phyloP scores from a whole-genome alignment of 2,888 invertebrate species.

The Ornithoptera priamus region DNA sequence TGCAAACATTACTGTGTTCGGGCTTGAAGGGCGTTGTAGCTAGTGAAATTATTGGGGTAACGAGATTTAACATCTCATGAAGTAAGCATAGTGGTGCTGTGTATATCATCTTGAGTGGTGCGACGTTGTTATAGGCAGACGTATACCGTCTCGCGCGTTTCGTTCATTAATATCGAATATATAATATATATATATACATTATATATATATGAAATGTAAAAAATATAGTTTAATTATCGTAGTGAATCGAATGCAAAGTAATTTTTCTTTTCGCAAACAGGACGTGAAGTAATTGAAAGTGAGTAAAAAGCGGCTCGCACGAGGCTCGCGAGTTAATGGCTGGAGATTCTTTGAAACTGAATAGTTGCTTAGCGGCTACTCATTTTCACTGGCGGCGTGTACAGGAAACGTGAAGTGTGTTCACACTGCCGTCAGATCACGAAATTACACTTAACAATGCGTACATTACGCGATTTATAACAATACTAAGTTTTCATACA shows the following conservation, averaged over 20 bases:
- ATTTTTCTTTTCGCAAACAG: constrained; percentile 20
- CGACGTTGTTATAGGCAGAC: too few relatives aligned
- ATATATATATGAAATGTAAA: background rate
- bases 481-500: too few relatives aligned
- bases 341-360: constrained; percentile 23
- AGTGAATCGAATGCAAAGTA: background rate
- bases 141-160: too few relatives aligned
- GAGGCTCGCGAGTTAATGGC: constrained; percentile 13
- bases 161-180: too few relatives aligned
- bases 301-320: constrained; percentile 17
- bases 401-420: background rate
- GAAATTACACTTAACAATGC: too few relatives aligned
- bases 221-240: background rate
- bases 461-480: too few relatives aligned
- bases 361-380: background rate
- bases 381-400: background rate
- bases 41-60: too few relatives aligned
- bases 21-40: too few relatives aligned
- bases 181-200: background rate
- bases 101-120: too few relatives aligned
- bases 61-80: too few relatives aligned
- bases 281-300: constrained; percentile 25
- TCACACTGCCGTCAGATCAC: background rate
- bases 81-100: too few relatives aligned
- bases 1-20: too few relatives aligned